Base-by-base conservation (phyloP, 2,113 vertebrate species). In the Cyprinodon brontotheroides region DNA sequence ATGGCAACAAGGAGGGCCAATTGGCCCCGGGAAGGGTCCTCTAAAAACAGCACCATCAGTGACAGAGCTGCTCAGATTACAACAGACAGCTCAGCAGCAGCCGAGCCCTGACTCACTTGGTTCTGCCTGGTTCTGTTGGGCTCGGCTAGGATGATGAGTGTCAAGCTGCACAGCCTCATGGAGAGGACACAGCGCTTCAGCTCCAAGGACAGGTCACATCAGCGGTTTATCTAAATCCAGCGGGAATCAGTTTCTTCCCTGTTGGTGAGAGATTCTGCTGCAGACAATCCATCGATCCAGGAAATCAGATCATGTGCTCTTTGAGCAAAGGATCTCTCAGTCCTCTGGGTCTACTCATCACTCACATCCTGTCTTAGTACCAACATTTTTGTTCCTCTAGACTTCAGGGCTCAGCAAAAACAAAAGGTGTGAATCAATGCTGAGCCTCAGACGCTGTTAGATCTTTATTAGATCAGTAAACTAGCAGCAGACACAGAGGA, bases 171-270 rank as follows among this genome's bases (percentile, higher is more conserved):
- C n/a, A 72, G 71, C 71, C 66, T 71, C 36, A 8, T 4, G 41
- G 64, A 77, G 65, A 72, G 71, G 4, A 9, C 4, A 4, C 50
- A 37, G 50, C 59, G 68, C 72, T 79, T 87, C 84, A 87, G 83
- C 74, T 84, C 82, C 85, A 83, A 82, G 86, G 85, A 88, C 84
- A 83, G 81, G 74, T 82, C 82, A 65, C 70, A 57, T 57, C 43
- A 5, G 17, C 39, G 38, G 69, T 29, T 65, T 64, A 40, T 43
- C 29, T 65, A 61, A 43, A 29, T 39, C 65, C 29, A 60, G 43
- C 50, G 67, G 17, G 29, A 6, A 40, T 63, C 66, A 59, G 70
- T 60, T 48, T 63, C 0, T n/a, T 60, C 65, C 38, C 61, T 38
- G 36, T 65, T 39, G 59, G 40, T 13, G 29, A 77, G 22, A 50